These are phyloP conservation scores for Mormyrus lacerda DNA, from an alignment of 2,113 vertebrate genomes.

Conservation along the genomic window DNA sequence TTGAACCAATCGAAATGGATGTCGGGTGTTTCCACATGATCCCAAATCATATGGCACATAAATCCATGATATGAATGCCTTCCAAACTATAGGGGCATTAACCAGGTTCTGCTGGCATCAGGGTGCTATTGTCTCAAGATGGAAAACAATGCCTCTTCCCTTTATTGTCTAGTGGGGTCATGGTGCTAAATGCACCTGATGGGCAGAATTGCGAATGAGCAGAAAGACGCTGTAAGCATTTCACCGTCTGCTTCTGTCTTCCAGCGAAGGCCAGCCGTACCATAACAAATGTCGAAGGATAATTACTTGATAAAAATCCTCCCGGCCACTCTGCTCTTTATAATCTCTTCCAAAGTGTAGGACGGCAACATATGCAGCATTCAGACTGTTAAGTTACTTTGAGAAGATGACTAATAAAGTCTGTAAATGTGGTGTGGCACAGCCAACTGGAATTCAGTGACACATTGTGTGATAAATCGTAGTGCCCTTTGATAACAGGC, in stretches of 20 bases:
- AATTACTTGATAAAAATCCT: background rate
- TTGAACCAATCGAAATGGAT: background rate
- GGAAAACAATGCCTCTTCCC: background rate
- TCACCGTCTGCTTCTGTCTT: background rate
- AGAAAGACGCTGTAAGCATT: background rate
- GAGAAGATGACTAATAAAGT: background rate
- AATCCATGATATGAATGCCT: background rate
- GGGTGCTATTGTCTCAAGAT: background rate
- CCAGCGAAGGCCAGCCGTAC: background rate
- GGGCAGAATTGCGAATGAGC: background rate
- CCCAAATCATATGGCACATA: background rate
- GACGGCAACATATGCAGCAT: background rate
- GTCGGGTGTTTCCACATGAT: background rate
- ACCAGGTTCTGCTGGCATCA: background rate
- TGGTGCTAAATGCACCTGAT: background rate
- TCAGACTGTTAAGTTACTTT: background rate
- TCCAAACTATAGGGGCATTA: background rate
- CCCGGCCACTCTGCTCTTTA: background rate
- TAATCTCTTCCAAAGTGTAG: background rate
- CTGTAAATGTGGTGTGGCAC: background rate
- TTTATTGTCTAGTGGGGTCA: background rate
- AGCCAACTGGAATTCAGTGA: background rate
- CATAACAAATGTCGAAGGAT: background rate
- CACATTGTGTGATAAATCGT: slow-evolving; percentile 2
- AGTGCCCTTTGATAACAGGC: background rate